phyloP scores from a whole-genome alignment of 2,888 invertebrate species.

The Steinernema carpocapsae region DNA sequence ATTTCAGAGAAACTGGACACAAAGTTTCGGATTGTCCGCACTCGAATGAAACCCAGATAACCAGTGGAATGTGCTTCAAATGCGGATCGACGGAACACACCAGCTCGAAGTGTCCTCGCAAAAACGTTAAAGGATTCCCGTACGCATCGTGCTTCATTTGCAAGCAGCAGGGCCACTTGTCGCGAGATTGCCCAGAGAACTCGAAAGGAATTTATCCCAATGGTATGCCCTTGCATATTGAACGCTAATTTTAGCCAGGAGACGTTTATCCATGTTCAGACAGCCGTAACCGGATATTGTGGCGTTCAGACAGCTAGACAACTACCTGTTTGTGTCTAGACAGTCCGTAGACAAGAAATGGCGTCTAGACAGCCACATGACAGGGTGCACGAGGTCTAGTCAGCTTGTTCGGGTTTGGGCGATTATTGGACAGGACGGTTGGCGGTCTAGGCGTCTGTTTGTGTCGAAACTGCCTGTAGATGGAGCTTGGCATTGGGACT shows the following conservation, averaged over 20 bases:
- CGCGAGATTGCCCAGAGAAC: constrained; percentile 86
- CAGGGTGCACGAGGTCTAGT: neutral
- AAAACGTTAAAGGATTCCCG: constrained; percentile 73
- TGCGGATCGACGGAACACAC: constrained; percentile 88
- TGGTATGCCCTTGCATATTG: constrained; percentile 74
- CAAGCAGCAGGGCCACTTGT: constrained; percentile 84
- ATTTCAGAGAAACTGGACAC: constrained; percentile 77
- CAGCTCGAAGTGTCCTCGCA: constrained; percentile 70
- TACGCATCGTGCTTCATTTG: constrained; percentile 89
- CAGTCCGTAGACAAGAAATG: neutral
- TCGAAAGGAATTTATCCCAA: constrained; percentile 84
- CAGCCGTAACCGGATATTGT: no score
- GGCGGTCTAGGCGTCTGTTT: no score
- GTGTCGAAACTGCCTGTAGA: no score
- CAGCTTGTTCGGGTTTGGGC: no score
- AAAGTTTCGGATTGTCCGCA: constrained; percentile 82
- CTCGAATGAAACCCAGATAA: constrained; percentile 43
- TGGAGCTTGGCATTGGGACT: no score
- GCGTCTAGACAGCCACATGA: neutral
- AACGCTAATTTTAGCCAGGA: no score
- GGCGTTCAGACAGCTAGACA: no score
- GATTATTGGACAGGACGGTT: no score
- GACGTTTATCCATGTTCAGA: no score
- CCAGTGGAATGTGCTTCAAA: constrained; percentile 81
- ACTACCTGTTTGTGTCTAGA: no score